A percentile compares a stretch with the other conserved stretches of the same genome.
These are phyloP conservation scores for Adrianichthys oophorus DNA, from an alignment of 2,797 vertebrate genomes.

Conservation along the genomic window DNA sequence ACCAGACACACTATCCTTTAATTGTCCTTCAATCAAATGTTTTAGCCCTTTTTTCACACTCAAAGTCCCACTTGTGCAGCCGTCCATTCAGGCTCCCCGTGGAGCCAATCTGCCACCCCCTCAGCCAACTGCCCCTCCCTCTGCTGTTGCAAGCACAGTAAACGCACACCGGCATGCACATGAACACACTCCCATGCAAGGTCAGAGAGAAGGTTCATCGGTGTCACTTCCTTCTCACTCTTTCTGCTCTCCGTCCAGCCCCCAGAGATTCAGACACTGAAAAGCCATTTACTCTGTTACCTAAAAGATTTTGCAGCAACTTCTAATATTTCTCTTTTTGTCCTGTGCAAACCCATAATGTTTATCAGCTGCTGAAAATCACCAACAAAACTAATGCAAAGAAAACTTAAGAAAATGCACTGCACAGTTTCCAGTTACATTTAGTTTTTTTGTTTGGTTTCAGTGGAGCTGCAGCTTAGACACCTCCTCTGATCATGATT, in stretches of 20 bases:
- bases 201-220: conserved; percentile 47
- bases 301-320: too few relatives aligned
- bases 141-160: background rate
- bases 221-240: conserved; percentile 28
- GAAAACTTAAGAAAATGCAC: too few relatives aligned
- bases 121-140: background rate
- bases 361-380: too few relatives aligned
- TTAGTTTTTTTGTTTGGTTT: too few relatives aligned
- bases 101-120: conserved; percentile 42
- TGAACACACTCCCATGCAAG: conserved; percentile 13
- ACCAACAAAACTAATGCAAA: too few relatives aligned
- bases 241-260: conserved; percentile 17
- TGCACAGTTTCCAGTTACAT: too few relatives aligned
- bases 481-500: too few relatives aligned
- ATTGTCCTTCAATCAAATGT: conserved; percentile 66
- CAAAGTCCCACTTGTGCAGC: conserved; percentile 52
- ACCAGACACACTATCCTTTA: conserved; percentile 51
- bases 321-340: too few relatives aligned
- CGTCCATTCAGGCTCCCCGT: conserved; percentile 56
- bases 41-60: conserved; percentile 38
- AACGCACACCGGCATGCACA: background rate
- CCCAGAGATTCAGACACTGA: conserved; percentile 32
- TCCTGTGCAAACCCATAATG: too few relatives aligned
- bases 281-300: conserved; percentile 19
- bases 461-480: too few relatives aligned